Percentiles rank a stretch among this genome's conserved stretches.
Conservation (phyloP, 2,113 vertebrate genomes). For the Ariopsis seemanni region DNA sequence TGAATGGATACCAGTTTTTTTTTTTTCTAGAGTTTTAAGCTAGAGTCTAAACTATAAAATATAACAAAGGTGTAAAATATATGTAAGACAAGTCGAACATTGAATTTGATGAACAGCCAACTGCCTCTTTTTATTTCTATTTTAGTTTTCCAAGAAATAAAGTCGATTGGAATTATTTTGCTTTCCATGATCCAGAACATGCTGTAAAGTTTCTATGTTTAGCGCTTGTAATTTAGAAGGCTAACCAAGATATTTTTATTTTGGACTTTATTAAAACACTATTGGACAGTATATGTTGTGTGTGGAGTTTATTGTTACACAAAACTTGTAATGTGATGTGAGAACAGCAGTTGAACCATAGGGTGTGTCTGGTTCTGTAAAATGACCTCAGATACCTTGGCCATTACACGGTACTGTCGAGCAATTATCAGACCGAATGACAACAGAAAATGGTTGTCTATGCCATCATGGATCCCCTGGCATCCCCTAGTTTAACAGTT, state of each 20-base stretch:
- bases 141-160: neutral
- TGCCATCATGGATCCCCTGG: neutral
- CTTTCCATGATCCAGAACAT: neutral
- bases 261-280: neutral
- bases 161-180: neutral
- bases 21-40: neutral
- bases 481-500: neutral
- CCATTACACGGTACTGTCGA: neutral
- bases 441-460: neutral
- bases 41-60: neutral
- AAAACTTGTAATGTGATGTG: neutral
- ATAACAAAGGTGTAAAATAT: neutral
- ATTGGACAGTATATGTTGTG: neutral
- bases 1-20: neutral
- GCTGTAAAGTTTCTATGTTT: neutral
- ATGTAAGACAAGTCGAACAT: neutral
- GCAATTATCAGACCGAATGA: neutral
- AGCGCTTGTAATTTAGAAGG: neutral
- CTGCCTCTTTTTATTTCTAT: neutral
- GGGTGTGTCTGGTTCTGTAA: neutral
- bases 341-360: neutral
- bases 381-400: neutral
- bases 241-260: neutral
- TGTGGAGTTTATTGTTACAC: neutral
- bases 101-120: neutral